Base-by-base conservation (phyloP, 2,797 vertebrate genomes). In the Phrynocephalus guinanensis region DNA sequence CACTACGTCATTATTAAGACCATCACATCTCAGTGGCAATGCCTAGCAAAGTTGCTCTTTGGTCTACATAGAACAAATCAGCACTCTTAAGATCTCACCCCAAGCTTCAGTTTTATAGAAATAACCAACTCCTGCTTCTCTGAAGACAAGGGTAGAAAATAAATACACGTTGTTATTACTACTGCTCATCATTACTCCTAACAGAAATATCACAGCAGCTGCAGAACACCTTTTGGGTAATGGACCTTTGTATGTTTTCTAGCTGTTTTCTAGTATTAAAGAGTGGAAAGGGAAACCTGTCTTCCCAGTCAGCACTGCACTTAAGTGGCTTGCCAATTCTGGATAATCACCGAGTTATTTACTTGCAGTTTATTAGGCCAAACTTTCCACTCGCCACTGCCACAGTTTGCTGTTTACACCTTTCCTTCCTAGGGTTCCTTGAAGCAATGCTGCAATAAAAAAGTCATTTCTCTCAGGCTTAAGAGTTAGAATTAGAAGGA, bases 291-390 rank as follows among this genome's bases (percentile, higher is more conserved):
- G 79, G 87, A 93, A 94, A 93, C 90, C 71, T 73, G 30, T 67
- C 44, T 89, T 93, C 78, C 86, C 86, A 92, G 91, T 89, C 88
- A 91, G 91, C 0, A 0, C 89, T 88, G 87, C 30, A 71, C 89
- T 97, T 96, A 96, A 97, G 95, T 97, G 97, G 96, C 95, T 97
- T 98, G 97, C 97, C 97, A 96, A 95, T 96, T 97, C 97, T 94
- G 67, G 71, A 92, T 93, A 93, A 94, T 95, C 94, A 91, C 92
- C 94, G 93, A 96, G 92, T 95, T 96, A 97, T 96, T 97, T 97
- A 96, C 96, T 95, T 94, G 93, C 95, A 96, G 96, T 97, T 97
- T 97, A 97, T 97, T 97, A 98, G 97, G 97, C 96, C 90, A 96
- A 95, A 95, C 96, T 96, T 97, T 96, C 97, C 97, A 94, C 90